A percentile compares a stretch with the other conserved stretches of the same genome.
Conservation (phyloP, 2,888 invertebrate genomes). For the Platynereis dumerilii region DNA sequence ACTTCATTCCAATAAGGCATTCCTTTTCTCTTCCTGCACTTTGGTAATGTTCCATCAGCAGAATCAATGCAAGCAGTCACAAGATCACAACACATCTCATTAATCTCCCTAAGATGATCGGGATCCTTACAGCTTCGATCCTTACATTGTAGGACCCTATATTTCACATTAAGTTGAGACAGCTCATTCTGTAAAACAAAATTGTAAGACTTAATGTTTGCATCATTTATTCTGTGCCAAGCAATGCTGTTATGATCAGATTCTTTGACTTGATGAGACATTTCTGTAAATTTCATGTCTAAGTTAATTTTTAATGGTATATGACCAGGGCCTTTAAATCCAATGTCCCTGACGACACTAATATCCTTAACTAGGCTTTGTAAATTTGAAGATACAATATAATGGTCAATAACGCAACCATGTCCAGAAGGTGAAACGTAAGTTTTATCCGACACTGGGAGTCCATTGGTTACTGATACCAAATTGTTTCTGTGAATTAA, state of each 20-base stretch:
- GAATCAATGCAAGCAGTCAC: background rate
- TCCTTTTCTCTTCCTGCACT: background rate
- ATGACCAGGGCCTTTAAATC: too few relatives aligned
- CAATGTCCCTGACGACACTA: too few relatives aligned
- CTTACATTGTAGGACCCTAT: background rate
- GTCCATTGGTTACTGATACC: background rate
- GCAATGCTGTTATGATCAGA: background rate
- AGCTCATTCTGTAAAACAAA: background rate
- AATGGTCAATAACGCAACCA: too few relatives aligned
- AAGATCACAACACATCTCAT: background rate
- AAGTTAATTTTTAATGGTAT: too few relatives aligned
- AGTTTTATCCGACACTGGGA: too few relatives aligned
- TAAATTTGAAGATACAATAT: too few relatives aligned
- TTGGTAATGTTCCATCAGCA: background rate
- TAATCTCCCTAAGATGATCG: background rate
- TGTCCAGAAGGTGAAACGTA: too few relatives aligned
- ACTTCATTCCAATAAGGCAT: background rate
- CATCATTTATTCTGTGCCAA: background rate
- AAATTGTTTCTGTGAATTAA: conserved; percentile 1
- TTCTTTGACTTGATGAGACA: too few relatives aligned
- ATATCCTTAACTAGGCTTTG: too few relatives aligned
- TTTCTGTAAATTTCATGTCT: too few relatives aligned
- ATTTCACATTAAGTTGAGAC: background rate
- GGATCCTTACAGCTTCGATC: background rate
- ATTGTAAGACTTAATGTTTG: background rate